These are phyloP conservation scores for Parus major DNA, from an alignment of 2,113 vertebrate species.

Conservation along the genomic window DNA sequence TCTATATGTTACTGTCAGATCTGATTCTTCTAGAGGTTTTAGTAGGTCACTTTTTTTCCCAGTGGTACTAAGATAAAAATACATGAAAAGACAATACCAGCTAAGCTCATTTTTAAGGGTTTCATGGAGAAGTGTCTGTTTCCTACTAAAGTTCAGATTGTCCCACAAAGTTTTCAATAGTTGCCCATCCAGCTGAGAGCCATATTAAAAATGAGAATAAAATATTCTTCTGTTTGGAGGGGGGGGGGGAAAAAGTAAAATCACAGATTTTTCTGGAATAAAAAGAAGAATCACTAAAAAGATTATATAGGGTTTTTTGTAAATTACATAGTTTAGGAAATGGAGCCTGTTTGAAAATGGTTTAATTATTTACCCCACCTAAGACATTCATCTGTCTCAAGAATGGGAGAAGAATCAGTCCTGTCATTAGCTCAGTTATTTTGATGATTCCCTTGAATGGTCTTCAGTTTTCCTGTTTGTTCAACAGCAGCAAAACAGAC, in stretches of 20 bases:
- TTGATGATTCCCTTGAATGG: background rate
- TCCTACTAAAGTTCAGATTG: background rate
- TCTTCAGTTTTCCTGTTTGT: background rate
- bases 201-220: background rate
- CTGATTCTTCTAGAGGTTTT: conserved; percentile 8
- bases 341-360: background rate
- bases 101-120: background rate
- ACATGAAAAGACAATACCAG: background rate
- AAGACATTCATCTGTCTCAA: background rate
- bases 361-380: background rate
- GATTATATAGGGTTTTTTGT: background rate
- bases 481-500: background rate
- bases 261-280: background rate
- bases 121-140: background rate
- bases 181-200: background rate
- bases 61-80: conserved; percentile 22
- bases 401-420: background rate
- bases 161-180: background rate
- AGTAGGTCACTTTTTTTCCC: conserved; percentile 11
- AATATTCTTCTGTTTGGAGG: background rate
- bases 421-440: background rate
- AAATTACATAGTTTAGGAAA: background rate
- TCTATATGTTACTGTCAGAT: background rate
- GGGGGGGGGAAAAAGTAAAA: background rate
- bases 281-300: background rate